These are phyloP conservation scores for Aplysia californica DNA, from an alignment of 1,140 invertebrate genomes.

Conservation along the genomic window DNA sequence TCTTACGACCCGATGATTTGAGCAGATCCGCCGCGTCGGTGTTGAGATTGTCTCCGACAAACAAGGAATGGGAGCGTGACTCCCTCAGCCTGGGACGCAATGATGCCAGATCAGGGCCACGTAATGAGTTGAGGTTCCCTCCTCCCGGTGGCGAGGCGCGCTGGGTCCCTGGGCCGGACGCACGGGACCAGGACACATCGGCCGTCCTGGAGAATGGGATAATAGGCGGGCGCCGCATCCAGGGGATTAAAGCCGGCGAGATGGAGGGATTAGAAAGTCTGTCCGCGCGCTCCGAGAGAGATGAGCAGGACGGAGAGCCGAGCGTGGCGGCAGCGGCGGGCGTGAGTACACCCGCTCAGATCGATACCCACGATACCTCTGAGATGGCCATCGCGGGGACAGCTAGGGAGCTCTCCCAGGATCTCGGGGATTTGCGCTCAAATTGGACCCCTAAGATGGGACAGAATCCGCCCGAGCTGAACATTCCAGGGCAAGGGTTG, in stretches of 20 bases:
- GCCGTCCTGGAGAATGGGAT: not conserved
- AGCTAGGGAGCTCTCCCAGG: not conserved
- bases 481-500: not conserved
- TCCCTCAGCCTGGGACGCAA: not conserved
- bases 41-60: not conserved
- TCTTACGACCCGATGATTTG: not conserved
- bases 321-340: not conserved
- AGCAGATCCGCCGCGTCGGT: not conserved
- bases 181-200: not conserved
- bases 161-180: not conserved
- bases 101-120: not conserved
- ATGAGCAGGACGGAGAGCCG: not conserved
- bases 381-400: not conserved
- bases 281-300: not conserved
- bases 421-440: not conserved
- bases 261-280: not conserved
- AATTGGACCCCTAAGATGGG: not conserved
- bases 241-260: conserved; percentile 8
- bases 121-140: not conserved
- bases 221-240: conserved; percentile 9
- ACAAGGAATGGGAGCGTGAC: not conserved
- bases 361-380: not conserved
- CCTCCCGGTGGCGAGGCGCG: not conserved
- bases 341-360: not conserved
- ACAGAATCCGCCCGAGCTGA: not conserved